A percentile compares a stretch with the other conserved stretches of the same genome.
Evolutionary conservation across 2,113 vertebrate genomes (phyloP).

Genomic region (Pandion haliaetus): DNA sequence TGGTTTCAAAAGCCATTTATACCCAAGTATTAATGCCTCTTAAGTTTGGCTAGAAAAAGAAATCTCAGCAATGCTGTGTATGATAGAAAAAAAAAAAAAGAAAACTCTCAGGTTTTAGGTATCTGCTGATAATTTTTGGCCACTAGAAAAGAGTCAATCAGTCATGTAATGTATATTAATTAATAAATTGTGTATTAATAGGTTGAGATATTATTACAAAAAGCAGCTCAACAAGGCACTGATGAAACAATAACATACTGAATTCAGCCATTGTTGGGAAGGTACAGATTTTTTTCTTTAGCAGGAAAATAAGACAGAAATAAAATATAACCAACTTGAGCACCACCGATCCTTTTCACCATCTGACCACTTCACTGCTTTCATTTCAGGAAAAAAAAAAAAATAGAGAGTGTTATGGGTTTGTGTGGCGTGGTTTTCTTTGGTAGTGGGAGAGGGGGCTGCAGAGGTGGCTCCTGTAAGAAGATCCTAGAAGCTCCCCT

Average conservation of each 20-base stretch:
- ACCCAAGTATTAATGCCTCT: not conserved
- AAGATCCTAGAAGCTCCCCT: too few relatives aligned
- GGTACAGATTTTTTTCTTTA: not conserved
- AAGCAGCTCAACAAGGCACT: not conserved
- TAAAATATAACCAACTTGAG: not conserved
- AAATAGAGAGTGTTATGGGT: too few relatives aligned
- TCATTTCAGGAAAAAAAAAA: not conserved
- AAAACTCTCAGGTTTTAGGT: rapidly evolving
- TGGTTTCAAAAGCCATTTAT: not conserved
- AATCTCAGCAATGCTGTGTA: not conserved
- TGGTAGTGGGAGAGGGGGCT: too few relatives aligned
- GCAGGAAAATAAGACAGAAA: not conserved
- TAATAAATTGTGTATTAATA: not conserved
- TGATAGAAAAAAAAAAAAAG: not conserved
- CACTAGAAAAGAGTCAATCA: not conserved
- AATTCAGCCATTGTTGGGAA: not conserved
- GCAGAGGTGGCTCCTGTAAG: too few relatives aligned
- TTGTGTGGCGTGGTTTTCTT: too few relatives aligned
- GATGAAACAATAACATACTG: not conserved
- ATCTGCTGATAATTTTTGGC: not conserved
- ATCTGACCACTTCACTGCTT: not conserved
- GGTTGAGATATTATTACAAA: not conserved
- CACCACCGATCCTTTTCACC: not conserved
- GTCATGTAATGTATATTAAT: not conserved
- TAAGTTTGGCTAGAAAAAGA: not conserved